Conservation (phyloP, 1,140 invertebrate genomes). For the Elysia chlorotica region DNA sequence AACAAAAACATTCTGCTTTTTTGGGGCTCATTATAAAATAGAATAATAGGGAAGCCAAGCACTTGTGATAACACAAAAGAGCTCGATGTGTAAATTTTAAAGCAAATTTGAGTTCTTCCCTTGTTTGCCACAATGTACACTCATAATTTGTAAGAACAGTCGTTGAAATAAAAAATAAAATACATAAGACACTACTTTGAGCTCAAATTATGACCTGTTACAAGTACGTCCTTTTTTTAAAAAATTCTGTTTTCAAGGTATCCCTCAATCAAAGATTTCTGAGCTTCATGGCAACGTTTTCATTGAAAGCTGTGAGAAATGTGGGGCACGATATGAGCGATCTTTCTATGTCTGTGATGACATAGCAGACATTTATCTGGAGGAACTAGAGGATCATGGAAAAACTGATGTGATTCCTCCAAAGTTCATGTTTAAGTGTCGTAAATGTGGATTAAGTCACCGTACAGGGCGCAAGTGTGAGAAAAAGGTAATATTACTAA, state of each 20-base stretch:
- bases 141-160: background rate
- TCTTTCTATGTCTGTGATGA: constrained; percentile 46
- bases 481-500: constrained; percentile 39
- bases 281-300: constrained; percentile 76
- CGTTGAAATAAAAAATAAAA: background rate
- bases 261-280: constrained; percentile 78
- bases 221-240: background rate
- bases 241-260: constrained; percentile 65
- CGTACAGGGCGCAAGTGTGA: constrained; percentile 49
- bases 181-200: no score
- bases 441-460: constrained; percentile 42
- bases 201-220: background rate
- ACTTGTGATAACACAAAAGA: no score
- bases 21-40: no score
- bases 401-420: constrained; percentile 36
- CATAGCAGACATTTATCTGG: constrained; percentile 39
- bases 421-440: constrained; percentile 38
- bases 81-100: no score
- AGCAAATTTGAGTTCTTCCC: background rate
- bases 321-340: constrained; percentile 64
- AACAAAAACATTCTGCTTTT: no score
- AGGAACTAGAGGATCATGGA: constrained; percentile 44
- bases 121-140: background rate
- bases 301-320: constrained; percentile 87
- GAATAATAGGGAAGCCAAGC: no score